Evolutionary conservation across 2,888 invertebrate genomes (phyloP).

Genomic region (Tenodera sinensis): DNA sequence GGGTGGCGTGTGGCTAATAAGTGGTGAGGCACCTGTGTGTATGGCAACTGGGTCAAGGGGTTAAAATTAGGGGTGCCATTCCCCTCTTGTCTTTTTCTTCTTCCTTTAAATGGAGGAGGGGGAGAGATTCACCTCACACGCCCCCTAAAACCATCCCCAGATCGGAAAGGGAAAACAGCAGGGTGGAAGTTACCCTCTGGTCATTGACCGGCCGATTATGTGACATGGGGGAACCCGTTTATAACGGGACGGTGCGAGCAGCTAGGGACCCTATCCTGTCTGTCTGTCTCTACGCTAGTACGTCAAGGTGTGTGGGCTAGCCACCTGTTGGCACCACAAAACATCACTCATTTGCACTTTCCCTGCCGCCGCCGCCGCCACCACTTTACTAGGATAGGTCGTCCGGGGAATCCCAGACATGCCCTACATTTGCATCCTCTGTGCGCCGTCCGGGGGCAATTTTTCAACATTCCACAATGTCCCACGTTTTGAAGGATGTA

Average conservation of each 20-base stretch:
- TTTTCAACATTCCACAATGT: too few species aligned
- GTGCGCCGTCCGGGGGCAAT: too few species aligned
- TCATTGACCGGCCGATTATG: background rate
- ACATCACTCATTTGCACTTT: too few species aligned
- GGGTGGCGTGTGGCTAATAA: background rate
- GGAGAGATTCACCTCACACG: background rate
- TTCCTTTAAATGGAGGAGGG: background rate
- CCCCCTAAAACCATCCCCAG: background rate
- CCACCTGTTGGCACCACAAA: too few species aligned
- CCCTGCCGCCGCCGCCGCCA: too few species aligned
- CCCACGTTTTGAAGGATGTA: too few species aligned
- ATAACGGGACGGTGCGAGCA: background rate
- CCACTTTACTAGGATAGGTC: too few species aligned
- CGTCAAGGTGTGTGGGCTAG: background rate
- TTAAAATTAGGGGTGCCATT: slow-evolving; percentile 22
- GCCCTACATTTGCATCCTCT: too few species aligned
- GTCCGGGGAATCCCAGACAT: too few species aligned
- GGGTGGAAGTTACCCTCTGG: background rate
- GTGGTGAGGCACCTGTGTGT: background rate
- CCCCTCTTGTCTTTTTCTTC: background rate
- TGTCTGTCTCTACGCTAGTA: background rate
- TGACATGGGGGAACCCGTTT: background rate
- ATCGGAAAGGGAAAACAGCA: background rate
- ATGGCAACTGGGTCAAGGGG: slow-evolving; percentile 22
- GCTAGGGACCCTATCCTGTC: background rate